A percentile compares a stretch with the other conserved stretches of the same genome.
Evolutionary conservation across 2,888 invertebrate species (phyloP).

Genomic region (Drosophila affinis): DNA sequence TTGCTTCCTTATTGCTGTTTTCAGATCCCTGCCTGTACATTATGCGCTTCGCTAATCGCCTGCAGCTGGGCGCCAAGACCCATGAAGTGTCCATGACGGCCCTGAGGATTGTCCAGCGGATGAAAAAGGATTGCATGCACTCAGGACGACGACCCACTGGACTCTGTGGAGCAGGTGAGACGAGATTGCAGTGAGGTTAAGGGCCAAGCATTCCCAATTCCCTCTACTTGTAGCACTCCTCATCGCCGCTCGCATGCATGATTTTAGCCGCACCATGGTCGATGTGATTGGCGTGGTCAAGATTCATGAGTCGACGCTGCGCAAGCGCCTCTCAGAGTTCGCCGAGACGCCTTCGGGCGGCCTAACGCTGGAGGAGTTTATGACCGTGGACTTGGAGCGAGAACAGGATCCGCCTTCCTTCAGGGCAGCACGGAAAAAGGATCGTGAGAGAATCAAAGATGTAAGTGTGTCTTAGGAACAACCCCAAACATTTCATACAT

Average conservation of each 20-base stretch:
- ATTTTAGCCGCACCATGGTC: constrained; percentile 92
- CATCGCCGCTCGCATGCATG: constrained; percentile 96
- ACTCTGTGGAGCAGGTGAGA: constrained; percentile 96
- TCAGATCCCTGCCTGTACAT: constrained; percentile 98
- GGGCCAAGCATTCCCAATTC: not conserved
- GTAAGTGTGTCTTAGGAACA: constrained; percentile 82
- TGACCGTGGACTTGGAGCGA: constrained; percentile 97
- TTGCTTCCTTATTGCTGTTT: constrained; percentile 40
- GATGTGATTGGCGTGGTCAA: constrained; percentile 97
- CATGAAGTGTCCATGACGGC: constrained; percentile 98
- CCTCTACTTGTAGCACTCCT: constrained; percentile 88
- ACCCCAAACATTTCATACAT: not conserved
- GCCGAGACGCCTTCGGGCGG: constrained; percentile 98
- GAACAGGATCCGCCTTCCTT: constrained; percentile 98
- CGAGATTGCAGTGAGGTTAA: too few species aligned
- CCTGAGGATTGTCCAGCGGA: constrained; percentile 95
- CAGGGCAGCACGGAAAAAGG: constrained; percentile 94
- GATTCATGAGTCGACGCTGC: constrained; percentile 96
- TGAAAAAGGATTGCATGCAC: constrained; percentile 99
- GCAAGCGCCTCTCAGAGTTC: constrained; percentile 96
- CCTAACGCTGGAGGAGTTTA: constrained; percentile 97
- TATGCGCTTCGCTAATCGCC: constrained; percentile 95
- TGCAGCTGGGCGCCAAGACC: constrained; percentile 95
- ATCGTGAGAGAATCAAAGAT: constrained; percentile 92
- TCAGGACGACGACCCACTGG: constrained; percentile 98